phyloP scores from a whole-genome alignment of 2,797 vertebrate species.

The Philypnodon macrostomus region DNA sequence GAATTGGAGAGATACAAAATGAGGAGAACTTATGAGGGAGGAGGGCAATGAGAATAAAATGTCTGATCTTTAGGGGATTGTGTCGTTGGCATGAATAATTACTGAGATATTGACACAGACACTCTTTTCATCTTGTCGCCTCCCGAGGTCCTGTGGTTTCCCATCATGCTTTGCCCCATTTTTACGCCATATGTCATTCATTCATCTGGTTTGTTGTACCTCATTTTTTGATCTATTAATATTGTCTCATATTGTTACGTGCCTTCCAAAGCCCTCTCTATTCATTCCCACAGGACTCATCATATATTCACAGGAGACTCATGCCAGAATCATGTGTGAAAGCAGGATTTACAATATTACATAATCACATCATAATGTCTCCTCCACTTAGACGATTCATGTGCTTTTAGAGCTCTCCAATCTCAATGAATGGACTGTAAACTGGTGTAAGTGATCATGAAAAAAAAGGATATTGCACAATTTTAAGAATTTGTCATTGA shows the following conservation, averaged over 20 bases:
- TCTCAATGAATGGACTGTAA: not conserved
- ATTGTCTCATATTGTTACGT: not conserved
- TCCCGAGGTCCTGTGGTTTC: not conserved
- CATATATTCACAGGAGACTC: constrained; percentile 2
- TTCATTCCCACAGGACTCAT: not conserved
- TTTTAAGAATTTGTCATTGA: too few species aligned
- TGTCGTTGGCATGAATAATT: constrained; percentile 46
- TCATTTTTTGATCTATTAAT: not conserved
- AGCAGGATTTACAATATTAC: constrained; percentile 8
- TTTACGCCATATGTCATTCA: constrained; percentile 3
- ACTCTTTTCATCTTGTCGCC: constrained; percentile 3
- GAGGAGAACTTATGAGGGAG: not conserved
- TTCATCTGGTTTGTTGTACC: not conserved
- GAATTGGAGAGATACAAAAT: not conserved
- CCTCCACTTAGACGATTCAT: too few species aligned
- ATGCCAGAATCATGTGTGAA: constrained; percentile 7
- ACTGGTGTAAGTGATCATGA: too few species aligned
- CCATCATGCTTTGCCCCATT: not conserved
- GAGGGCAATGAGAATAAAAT: not conserved
- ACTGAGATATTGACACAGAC: constrained; percentile 39
- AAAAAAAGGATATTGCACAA: too few species aligned
- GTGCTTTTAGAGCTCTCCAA: not conserved
- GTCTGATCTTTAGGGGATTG: constrained; percentile 22
- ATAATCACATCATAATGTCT: constrained; percentile 7
- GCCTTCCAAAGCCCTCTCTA: not conserved